Evolutionary conservation across 2,888 invertebrate species (phyloP).

Genomic region (Tetranychus piercei): DNA sequence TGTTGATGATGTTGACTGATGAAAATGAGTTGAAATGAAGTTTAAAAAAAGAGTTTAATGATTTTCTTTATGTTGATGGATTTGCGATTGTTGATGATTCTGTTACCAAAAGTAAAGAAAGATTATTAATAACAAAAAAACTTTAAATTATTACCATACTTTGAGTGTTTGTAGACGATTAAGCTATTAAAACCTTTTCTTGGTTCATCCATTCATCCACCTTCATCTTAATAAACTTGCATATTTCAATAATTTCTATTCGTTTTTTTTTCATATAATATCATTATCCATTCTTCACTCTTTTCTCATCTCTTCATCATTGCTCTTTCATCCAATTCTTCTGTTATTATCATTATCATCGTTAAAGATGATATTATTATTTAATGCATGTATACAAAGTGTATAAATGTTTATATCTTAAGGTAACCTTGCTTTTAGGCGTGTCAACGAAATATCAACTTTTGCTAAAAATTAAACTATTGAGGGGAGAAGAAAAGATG

Average conservation of each 20-base stretch:
- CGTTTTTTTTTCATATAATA: too few species aligned
- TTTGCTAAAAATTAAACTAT: neutral
- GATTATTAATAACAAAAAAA: neutral
- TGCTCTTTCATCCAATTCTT: conserved; percentile 3
- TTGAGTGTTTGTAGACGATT: neutral
- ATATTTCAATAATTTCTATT: neutral
- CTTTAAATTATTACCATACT: neutral
- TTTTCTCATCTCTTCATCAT: neutral
- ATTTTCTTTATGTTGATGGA: neutral
- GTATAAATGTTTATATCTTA: neutral
- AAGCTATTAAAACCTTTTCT: neutral
- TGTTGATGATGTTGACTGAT: neutral
- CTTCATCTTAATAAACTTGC: neutral
- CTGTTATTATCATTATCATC: neutral
- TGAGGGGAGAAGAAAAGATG: neutral
- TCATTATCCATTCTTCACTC: neutral
- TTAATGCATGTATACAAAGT: neutral
- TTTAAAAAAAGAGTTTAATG: neutral
- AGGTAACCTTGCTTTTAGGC: neutral
- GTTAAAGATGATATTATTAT: neutral
- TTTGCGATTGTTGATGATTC: neutral
- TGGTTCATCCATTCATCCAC: neutral
- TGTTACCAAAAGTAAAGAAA: neutral
- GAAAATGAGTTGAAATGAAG: neutral
- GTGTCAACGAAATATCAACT: neutral